These are phyloP conservation scores for Listronotus bonariensis DNA, from an alignment of 1,140 invertebrate species.

Conservation along the genomic window DNA sequence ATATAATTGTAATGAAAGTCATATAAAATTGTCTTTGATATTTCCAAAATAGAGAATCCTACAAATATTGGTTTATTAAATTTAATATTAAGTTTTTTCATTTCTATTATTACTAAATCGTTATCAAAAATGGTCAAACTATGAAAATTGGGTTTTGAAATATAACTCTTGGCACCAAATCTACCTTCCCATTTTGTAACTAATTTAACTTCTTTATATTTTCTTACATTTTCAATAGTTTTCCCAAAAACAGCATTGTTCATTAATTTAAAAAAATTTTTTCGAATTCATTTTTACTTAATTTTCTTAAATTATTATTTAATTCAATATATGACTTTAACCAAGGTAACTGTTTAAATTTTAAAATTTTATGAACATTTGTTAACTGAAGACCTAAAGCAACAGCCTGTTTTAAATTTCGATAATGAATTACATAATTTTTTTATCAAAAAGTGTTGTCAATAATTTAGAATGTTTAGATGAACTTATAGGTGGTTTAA, in stretches of 20 bases:
- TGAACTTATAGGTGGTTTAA: slow-evolving; percentile 24
- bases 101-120: slow-evolving; percentile 1
- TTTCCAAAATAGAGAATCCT: slow-evolving; percentile 44
- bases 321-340: slow-evolving; percentile 53
- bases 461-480: slow-evolving; percentile 53
- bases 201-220: slow-evolving; percentile 20
- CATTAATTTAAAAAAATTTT: slow-evolving; percentile 57
- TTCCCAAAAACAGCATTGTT: slow-evolving; percentile 57
- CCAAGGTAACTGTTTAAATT: slow-evolving; percentile 52
- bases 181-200: slow-evolving; percentile 6
- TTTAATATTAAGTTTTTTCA: slow-evolving; percentile 32
- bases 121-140: no score
- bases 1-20: no score
- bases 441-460: slow-evolving; percentile 42
- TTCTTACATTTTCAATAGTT: slow-evolving; percentile 26
- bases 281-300: slow-evolving; percentile 30
- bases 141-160: no score
- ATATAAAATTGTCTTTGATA: slow-evolving; percentile 48
- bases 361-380: slow-evolving; percentile 51
- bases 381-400: slow-evolving; percentile 49
- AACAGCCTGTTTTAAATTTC: no score
- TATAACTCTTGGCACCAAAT: no score
- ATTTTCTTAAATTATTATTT: slow-evolving; percentile 42
- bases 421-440: slow-evolving; percentile 55
- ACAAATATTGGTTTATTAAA: slow-evolving; percentile 56